Evolutionary conservation across 1,140 invertebrate species (phyloP), one percentile per base, ranked within the genome.

Genomic region (Archivesica marissinica): DNA sequence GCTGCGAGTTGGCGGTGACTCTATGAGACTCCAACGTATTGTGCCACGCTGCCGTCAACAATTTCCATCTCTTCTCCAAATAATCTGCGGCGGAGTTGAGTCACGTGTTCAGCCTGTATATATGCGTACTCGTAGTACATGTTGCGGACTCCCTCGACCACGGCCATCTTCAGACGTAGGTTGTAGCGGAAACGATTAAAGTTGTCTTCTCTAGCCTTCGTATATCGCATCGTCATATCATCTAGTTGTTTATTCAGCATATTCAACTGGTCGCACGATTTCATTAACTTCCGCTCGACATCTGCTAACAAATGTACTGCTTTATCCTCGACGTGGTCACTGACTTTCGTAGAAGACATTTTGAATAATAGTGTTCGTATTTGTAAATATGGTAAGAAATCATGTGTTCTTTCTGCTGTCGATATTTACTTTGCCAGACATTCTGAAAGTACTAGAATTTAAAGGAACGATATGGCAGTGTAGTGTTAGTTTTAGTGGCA

Each of bases 101-200:
- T 56, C 20, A 88, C 78, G 38, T 81, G 30, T 52, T 77, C 77
- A 44, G 88, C 86, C 74, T 85, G 74, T 35, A n/a, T 81, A 9
- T 68, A 50, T 17, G 88, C 87, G 61, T 87, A 88, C 54, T 87
- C 86, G 64, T 80, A 81, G 79, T 82, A 87, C 78, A 87, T 85
- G 70, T 88, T 87, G 23, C 84, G 61, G 33, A 82, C 54, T 9
- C 87, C 87, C 74, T 89, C 86, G 6, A 86, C 44, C 23, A 77
- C 81, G 30, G 87, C 85, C 28, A 88, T 47, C 28, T 82, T 70
- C n/a, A 87, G 56, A 35, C 82, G 82, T 17, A 68, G 28, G 33
- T 64, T 75, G 82, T 88, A 88, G 11, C 87, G 82, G 74, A 87
- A 87, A 2, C 39, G 64, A n/a, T n/a, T n/a, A n/a, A n/a, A n/a